Conservation (phyloP, 2,888 invertebrate genomes). For the Mayetiola destructor region DNA sequence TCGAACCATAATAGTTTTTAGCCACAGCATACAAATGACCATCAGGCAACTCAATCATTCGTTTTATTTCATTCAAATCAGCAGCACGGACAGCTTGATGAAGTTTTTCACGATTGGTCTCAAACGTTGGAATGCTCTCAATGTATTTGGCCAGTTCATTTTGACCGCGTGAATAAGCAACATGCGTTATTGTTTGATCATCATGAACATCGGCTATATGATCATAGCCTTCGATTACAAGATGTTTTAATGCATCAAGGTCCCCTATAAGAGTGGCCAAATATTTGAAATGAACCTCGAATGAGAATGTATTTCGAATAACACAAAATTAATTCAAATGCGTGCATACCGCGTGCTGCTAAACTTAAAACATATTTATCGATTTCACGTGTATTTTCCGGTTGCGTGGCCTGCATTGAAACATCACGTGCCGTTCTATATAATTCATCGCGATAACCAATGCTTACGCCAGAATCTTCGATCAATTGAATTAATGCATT, state of each 20-base stretch:
- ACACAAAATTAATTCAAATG: background rate
- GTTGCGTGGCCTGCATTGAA: conserved; percentile 60
- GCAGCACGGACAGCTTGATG: conserved; percentile 57
- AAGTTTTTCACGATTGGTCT: conserved; percentile 64
- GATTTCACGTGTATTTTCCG: conserved; percentile 66
- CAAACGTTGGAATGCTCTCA: conserved; percentile 56
- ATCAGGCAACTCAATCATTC: conserved; percentile 35
- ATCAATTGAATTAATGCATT: conserved; percentile 67
- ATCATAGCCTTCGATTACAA: conserved; percentile 68
- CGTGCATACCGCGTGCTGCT: conserved; percentile 54
- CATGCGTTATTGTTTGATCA: conserved; percentile 53
- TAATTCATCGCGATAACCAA: conserved; percentile 71
- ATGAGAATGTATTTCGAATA: conserved; percentile 10
- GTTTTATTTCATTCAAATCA: conserved; percentile 43
- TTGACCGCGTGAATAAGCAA: conserved; percentile 52
- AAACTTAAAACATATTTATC: conserved; percentile 65
- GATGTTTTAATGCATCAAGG: conserved; percentile 42
- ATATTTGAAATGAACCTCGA: background rate
- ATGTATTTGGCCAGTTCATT: conserved; percentile 53
- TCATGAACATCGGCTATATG: conserved; percentile 69
- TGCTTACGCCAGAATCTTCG: conserved; percentile 62
- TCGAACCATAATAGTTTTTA: conserved; percentile 34
- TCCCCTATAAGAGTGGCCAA: conserved; percentile 38
- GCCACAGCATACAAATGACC: conserved; percentile 29
- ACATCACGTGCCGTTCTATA: conserved; percentile 79